These are phyloP conservation scores for Agrochola macilenta DNA, from an alignment of 2,888 invertebrate species.

Conservation along the genomic window DNA sequence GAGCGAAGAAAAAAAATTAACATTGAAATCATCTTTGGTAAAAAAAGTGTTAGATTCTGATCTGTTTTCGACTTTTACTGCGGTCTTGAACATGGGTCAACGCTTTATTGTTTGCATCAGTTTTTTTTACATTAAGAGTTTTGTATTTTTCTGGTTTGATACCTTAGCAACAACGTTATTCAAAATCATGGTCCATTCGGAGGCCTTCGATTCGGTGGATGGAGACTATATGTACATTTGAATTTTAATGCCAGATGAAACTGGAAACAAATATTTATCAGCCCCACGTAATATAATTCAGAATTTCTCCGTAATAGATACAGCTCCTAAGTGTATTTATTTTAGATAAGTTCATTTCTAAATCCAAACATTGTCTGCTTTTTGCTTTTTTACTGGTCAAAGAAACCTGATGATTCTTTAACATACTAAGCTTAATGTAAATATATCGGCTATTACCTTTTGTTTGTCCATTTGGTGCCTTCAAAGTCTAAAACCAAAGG, in stretches of 20 bases:
- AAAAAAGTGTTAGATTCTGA: slow-evolving; percentile 63
- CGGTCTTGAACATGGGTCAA: slow-evolving; percentile 10
- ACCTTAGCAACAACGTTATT: neutral
- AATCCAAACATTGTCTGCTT: slow-evolving; percentile 30
- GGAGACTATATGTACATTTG: neutral
- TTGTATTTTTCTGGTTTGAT: neutral
- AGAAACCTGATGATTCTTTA: slow-evolving; percentile 69
- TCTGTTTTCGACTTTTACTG: slow-evolving; percentile 51
- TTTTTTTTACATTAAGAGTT: neutral
- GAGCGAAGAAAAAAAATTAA: slow-evolving; percentile 52
- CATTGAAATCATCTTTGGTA: slow-evolving; percentile 64
- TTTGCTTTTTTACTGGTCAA: slow-evolving; percentile 45
- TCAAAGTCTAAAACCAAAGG: slow-evolving; percentile 74
- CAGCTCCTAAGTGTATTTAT: slow-evolving; percentile 45
- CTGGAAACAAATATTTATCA: slow-evolving; percentile 10
- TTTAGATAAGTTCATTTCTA: slow-evolving; percentile 38
- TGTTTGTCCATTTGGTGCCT: slow-evolving; percentile 77
- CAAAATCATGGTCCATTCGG: neutral
- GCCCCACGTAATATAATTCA: neutral
- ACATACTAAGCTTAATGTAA: slow-evolving; percentile 56
- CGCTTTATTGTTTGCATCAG: slow-evolving; percentile 19
- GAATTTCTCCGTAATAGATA: slow-evolving; percentile 25
- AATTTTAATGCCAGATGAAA: slow-evolving; percentile 7
- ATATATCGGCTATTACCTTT: slow-evolving; percentile 73
- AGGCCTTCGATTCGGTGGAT: neutral